phyloP scores from a whole-genome alignment of 2,797 vertebrate genomes.

The Crocodylus rhombifer region DNA sequence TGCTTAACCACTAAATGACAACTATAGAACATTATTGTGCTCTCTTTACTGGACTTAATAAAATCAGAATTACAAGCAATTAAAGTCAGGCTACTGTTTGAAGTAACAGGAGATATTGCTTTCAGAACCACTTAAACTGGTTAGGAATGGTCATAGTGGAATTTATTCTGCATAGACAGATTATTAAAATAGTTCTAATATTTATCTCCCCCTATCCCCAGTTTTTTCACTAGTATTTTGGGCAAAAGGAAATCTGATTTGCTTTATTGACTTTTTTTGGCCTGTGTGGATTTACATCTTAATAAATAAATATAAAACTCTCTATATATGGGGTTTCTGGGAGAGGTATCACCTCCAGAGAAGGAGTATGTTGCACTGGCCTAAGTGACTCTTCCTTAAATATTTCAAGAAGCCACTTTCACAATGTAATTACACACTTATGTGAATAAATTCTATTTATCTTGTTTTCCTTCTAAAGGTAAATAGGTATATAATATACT shows the following conservation, averaged over 20 bases:
- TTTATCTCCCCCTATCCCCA: too few relatives aligned
- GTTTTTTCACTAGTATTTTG: neutral
- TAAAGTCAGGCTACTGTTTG: neutral
- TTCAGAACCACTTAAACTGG: neutral
- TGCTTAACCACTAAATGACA: neutral
- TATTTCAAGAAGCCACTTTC: neutral
- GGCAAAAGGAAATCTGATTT: neutral
- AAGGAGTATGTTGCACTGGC: too few relatives aligned
- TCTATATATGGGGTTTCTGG: neutral
- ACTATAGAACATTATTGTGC: neutral
- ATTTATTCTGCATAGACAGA: neutral
- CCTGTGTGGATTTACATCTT: neutral
- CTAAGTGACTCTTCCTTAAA: neutral
- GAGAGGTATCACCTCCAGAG: too few relatives aligned
- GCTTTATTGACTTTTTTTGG: neutral
- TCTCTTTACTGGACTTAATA: neutral
- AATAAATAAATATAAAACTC: neutral
- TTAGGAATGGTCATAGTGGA: neutral
- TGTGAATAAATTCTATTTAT: neutral
- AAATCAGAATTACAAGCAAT: conserved; percentile 3
- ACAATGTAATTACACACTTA: neutral
- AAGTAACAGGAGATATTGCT: neutral
- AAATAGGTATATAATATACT: neutral
- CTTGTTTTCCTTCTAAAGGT: neutral
- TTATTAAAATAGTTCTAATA: neutral